Evolutionary conservation across 1,140 invertebrate genomes (phyloP), one percentile per base, ranked within the genome.

Genomic region (Monochamus saltuarius): DNA sequence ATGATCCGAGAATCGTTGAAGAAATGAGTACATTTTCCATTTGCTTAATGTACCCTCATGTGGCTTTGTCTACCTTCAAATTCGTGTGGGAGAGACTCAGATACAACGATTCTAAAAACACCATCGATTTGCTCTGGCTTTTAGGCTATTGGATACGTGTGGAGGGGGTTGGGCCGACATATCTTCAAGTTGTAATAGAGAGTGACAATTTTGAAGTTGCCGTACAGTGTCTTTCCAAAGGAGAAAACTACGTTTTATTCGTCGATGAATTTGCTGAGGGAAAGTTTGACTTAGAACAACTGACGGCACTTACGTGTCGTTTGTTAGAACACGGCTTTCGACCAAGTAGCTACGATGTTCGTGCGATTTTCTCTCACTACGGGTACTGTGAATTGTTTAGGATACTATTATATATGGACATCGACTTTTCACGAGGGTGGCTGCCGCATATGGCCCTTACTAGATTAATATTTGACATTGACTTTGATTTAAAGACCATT

Each of bases 21-120:
- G 9, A 47, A 22, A 53, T 51, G 42, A 11, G 7, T 7, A 17
- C 38, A 49, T 49, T 52, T 39, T 1, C 45, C 67, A 70, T 0
- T 36, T 61, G 63, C 29, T 34, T 56, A 4, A 29, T 13, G 2
- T 34, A 53, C 13, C 62, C 55, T 7, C 52, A 61, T 43, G 17
- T 46, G 10, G 19, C 49, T 10, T n/a, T 6, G 22, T 29, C 6
- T 29, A 59, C 61, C n/a, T 61, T 65, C 34, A 49, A 49, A 43
- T 13, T 65, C 14, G 51, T 65, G 35, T 65, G 64, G 64, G 55
- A 51, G 8, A 29, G 56, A 19, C 46, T 61, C 19, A 35, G 49
- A 19, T 40, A 55, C 16, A 19, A 62, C n/a, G 17, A 54, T 19
- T 11, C 50, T 13, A 13, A 47, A 38, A 34, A 19, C n/a, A 34